Evolutionary conservation across 64 coral and sea anemone genomes (phyloP), one percentile per base, ranked within the genome.

Genomic region (Dendrophyllia cribrosa): DNA sequence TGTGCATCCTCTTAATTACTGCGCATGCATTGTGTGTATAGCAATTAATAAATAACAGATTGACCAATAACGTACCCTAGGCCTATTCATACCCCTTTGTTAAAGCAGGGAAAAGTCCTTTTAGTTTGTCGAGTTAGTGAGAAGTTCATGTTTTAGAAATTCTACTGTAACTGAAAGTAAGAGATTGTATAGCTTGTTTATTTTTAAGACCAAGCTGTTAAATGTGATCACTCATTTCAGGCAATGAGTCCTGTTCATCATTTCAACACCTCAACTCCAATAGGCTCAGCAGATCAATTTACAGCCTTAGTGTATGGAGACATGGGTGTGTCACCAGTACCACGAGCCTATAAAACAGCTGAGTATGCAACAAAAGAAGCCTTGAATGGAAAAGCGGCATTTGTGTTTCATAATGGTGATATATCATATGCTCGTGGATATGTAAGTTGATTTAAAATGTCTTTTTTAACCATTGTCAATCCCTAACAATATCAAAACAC

Each of bases 251-350:
- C 79, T 16, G 20, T 91, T 24, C 72, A 55, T 4, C 86, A 76
- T 25, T 94, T 97, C 67, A 91, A 48, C 24, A 70, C 92, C 14
- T 17, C 95, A 17, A 92, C 95, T 7, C 20, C 68, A 11, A 77
- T 83, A 46, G 90, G 90, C 49, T 89, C 95, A 75, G 92, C 86
- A 43, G 85, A 71, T 68, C 60, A 12, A 17, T 97, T 93, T 84
- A 97, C 91, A 22, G 91, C 90, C 56, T 24, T 90, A 6, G 89
- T 97, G 10, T 97, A 97, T 94, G 95, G 95, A 70, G 95, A 97
- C 77, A 93, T 94, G 92, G 95, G 95, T n/a, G 76, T 89, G 9
- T 97, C 95, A 19, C 67, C 95, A 12, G 66, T 53, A 66, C 89
- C 89, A 5, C 78, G 71, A 0, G 95, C 95, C 19, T 66, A 90